Evolutionary conservation across 2,888 invertebrate species (phyloP), one percentile per base, ranked within the genome.

Genomic region (Chrysopilus asiliformis): DNA sequence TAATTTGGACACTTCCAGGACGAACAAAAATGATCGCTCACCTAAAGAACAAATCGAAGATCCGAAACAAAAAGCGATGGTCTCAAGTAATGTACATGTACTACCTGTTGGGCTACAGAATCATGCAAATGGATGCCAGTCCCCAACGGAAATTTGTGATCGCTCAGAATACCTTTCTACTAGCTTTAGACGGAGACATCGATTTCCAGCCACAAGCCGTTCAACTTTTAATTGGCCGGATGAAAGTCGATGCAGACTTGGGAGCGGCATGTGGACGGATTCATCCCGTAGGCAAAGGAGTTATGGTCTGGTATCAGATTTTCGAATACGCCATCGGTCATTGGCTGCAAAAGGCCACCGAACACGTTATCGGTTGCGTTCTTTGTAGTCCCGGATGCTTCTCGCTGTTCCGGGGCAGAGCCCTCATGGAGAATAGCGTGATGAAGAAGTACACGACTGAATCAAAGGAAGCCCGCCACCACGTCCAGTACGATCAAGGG

Each of bases 81-180:
- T 89, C 89, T 32, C 91, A 91, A 72, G 81, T 81, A 8, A 90
- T 90, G 89, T 90, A 90, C 62, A 89, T 90, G 89, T 90, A 89
- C 62, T 90, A 87, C 53, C 68, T 90, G 46, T 68, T 90, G 24
- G 89, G 89, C 0, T 78, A 79, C 55, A 76, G 78, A 40, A 70
- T 84, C 32, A 81, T 81, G 76, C 76, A 79, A 48, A 56, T 74
- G 47, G 57, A 60, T n/a, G 49, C 52, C 36, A 55, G 60, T 16
- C 52, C 58, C 1, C 49, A 50, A 3, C 55, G 64, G 9, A 79
- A 76, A 52, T 74, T 75, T 42, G 65, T 71, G 4, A 73, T 79
- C 33, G 79, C 83, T 0, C 77, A 83, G 56, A 86, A 87, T 59
- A 89, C 87, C 0, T 90, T 74, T 51, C 64, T 90, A 9, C 64